A percentile compares a stretch with the other conserved stretches of the same genome.
phyloP scores from a whole-genome alignment of 92 coral and sea anemone species.

The Epizoanthus stellaris region DNA sequence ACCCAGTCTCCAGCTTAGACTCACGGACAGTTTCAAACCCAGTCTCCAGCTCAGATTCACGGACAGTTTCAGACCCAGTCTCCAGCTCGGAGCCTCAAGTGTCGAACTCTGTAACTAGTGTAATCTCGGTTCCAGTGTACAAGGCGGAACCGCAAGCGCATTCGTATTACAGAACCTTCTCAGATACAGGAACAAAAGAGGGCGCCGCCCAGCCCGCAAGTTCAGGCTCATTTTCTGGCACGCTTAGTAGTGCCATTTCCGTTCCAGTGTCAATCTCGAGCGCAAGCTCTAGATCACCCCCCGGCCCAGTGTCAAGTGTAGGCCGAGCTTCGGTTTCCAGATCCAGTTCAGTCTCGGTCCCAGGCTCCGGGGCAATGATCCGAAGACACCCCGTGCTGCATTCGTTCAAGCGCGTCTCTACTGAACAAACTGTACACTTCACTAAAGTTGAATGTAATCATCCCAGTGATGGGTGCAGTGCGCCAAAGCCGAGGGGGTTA shows the following conservation, averaged over 20 bases:
- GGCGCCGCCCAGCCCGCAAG: not conserved
- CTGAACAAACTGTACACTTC: slow-evolving; percentile 71
- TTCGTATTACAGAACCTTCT: slow-evolving; percentile 38
- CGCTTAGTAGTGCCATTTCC: slow-evolving; percentile 22
- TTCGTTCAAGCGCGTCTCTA: slow-evolving; percentile 77
- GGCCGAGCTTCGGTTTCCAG: not conserved
- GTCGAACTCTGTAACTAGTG: slow-evolving; percentile 21
- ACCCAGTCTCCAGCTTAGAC: not conserved
- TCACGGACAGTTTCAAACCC: not conserved
- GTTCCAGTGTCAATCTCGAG: slow-evolving; percentile 31
- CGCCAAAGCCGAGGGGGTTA: slow-evolving; percentile 14
- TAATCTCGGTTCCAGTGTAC: slow-evolving; percentile 26
- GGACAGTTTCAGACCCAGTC: slow-evolving; percentile 4
- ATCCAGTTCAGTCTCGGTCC: slow-evolving; percentile 38
- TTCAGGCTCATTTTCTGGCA: slow-evolving; percentile 37
- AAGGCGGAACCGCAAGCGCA: slow-evolving; percentile 16
- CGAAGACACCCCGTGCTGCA: slow-evolving; percentile 78
- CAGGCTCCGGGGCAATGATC: slow-evolving; percentile 52
- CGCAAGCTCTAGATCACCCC: not conserved
- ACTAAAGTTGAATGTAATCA: slow-evolving; percentile 50
- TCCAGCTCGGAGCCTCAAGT: too few species aligned
- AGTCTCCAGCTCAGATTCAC: too few species aligned
- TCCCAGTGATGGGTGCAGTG: not conserved
- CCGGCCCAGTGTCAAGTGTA: not conserved
- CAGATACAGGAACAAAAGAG: slow-evolving; percentile 25